These are phyloP conservation scores for Agapornis roseicollis DNA, from an alignment of 2,113 vertebrate species.

Conservation along the genomic window DNA sequence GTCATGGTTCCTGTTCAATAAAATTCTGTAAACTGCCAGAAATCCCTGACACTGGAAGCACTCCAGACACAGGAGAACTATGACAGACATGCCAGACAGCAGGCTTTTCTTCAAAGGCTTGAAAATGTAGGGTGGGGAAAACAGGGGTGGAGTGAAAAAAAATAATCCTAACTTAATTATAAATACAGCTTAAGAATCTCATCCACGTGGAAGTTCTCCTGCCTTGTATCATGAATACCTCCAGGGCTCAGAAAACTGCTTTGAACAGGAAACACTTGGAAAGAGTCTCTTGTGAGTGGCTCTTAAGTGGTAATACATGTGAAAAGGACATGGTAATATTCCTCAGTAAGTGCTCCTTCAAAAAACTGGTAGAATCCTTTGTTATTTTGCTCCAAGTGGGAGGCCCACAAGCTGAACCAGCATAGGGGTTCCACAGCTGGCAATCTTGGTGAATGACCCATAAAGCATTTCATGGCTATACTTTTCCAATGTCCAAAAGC, in stretches of 20 bases:
- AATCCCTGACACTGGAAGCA: neutral
- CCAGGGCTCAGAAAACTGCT: conserved; percentile 29
- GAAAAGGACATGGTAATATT: neutral
- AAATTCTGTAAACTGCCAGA: neutral
- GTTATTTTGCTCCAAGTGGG: neutral
- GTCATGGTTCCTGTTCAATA: rapidly evolving
- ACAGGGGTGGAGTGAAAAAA: neutral
- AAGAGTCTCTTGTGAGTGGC: neutral
- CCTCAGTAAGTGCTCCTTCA: neutral
- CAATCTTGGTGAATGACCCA: neutral
- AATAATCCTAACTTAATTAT: conserved; percentile 41
- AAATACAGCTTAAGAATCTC: neutral
- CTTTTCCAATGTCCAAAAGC: neutral
- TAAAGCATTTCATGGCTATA: neutral
- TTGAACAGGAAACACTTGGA: neutral
- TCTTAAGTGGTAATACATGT: neutral
- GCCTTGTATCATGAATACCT: neutral
- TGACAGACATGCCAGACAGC: neutral
- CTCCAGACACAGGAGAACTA: neutral
- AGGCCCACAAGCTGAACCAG: neutral
- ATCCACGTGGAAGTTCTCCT: conserved; percentile 1
- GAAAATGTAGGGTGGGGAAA: neutral
- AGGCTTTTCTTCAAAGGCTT: conserved; percentile 32
- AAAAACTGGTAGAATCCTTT: neutral
- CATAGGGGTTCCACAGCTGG: neutral